Percentiles rank a stretch among this genome's conserved stretches.
phyloP scores from a whole-genome alignment of 2,888 invertebrate species.

The Cynaeus angustus region DNA sequence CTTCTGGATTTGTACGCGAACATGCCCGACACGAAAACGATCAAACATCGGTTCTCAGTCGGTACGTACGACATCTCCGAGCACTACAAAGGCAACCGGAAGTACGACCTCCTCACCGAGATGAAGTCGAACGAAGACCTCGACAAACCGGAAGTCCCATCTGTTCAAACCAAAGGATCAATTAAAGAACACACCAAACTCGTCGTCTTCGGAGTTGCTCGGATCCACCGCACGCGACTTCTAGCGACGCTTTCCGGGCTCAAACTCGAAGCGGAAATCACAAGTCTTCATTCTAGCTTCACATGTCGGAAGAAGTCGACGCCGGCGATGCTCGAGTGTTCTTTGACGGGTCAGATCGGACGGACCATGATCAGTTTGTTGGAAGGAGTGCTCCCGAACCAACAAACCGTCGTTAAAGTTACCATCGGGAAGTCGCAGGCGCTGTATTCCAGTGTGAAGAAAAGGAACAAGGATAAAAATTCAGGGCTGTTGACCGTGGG shows the following conservation, averaged over 20 bases:
- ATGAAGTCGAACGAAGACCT: slow-evolving; percentile 75
- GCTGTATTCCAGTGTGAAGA: slow-evolving; percentile 89
- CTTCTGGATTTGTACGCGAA: slow-evolving; percentile 94
- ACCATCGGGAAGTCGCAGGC: slow-evolving; percentile 95
- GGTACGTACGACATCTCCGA: slow-evolving; percentile 79
- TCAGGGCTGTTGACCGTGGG: slow-evolving; percentile 89
- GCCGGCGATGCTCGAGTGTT: slow-evolving; percentile 81
- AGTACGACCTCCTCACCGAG: slow-evolving; percentile 75
- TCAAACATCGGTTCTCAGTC: slow-evolving; percentile 85
- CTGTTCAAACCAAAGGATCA: slow-evolving; percentile 50
- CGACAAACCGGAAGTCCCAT: slow-evolving; percentile 72
- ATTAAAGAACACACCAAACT: slow-evolving; percentile 81
- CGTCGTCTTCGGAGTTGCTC: slow-evolving; percentile 90
- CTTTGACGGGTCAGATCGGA: slow-evolving; percentile 91
- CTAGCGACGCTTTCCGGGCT: slow-evolving; percentile 94
- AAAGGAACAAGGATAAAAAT: slow-evolving; percentile 85
- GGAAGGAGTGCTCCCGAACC: slow-evolving; percentile 92
- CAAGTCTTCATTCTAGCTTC: slow-evolving; percentile 91
- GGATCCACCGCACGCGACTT: slow-evolving; percentile 89
- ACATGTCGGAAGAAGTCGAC: slow-evolving; percentile 91
- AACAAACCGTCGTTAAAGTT: slow-evolving; percentile 95
- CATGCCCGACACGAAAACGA: slow-evolving; percentile 95
- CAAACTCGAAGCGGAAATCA: slow-evolving; percentile 95
- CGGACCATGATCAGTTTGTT: slow-evolving; percentile 93
- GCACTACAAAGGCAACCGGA: slow-evolving; percentile 77